These are phyloP conservation scores for Leptodactylus fuscus DNA, from an alignment of 2,113 vertebrate genomes.

Conservation along the genomic window DNA sequence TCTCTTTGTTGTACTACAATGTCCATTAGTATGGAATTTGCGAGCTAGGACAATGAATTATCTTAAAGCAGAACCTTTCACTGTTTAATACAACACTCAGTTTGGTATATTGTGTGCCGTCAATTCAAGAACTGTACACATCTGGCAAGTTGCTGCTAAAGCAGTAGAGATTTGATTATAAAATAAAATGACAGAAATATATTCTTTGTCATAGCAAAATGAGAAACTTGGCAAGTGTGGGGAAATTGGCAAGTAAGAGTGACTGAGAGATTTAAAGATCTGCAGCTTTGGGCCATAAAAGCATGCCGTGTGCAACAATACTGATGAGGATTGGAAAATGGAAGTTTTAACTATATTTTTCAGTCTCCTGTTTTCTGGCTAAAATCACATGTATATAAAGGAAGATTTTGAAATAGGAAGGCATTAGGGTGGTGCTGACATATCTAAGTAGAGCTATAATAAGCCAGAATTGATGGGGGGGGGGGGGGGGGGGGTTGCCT, in stretches of 20 bases:
- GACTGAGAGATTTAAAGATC: constrained; percentile 20
- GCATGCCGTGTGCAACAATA: background rate
- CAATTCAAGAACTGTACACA: background rate
- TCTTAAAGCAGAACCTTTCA: background rate
- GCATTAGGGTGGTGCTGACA: background rate
- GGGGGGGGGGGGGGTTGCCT: no score
- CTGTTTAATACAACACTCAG: background rate
- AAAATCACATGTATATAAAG: constrained; percentile 15
- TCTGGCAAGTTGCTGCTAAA: constrained; percentile 3
- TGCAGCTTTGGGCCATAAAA: constrained; percentile 27
- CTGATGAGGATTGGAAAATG: background rate
- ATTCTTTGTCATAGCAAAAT: constrained; percentile 21
- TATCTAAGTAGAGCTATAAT: constrained; percentile 2
- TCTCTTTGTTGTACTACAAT: background rate
- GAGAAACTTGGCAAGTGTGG: background rate
- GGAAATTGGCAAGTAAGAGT: constrained; percentile 20
- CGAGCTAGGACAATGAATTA: no score
- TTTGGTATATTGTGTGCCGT: background rate
- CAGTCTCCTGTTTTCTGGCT: background rate
- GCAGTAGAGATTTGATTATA: constrained; percentile 12
- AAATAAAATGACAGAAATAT: constrained; percentile 31
- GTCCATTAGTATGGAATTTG: background rate
- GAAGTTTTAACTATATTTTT: constrained; percentile 7
- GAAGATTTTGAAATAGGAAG: background rate
- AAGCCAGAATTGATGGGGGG: background rate